Percentiles rank a stretch among this genome's conserved stretches.
Conservation (phyloP, 2,888 invertebrate genomes). For the Sphaerophoria rueppellii region DNA sequence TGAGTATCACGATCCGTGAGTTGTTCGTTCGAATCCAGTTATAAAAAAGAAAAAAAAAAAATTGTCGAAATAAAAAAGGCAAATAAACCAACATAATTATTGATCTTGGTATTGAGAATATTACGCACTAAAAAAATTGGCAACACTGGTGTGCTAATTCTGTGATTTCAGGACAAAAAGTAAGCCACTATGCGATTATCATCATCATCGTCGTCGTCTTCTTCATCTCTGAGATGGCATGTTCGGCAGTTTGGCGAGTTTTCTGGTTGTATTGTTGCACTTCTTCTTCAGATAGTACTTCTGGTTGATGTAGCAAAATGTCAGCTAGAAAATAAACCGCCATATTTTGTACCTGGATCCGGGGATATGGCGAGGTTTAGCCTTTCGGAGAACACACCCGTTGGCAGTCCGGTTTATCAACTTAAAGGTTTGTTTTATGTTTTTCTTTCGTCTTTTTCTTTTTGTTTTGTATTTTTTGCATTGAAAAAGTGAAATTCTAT, state of each 20-base stretch:
- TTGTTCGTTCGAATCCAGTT: constrained; percentile 42
- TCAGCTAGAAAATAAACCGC: constrained; percentile 87
- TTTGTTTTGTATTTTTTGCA: background rate
- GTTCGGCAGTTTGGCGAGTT: constrained; percentile 66
- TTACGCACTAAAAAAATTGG: constrained; percentile 31
- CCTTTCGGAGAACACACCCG: constrained; percentile 88
- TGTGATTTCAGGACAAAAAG: constrained; percentile 43
- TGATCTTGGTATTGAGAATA: constrained; percentile 6
- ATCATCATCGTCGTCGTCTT: background rate
- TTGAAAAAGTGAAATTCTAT: constrained; percentile 50
- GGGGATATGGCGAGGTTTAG: constrained; percentile 91
- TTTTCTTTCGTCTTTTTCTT: background rate
- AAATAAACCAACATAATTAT: background rate
- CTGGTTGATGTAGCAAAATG: constrained; percentile 77
- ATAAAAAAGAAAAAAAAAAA: constrained; percentile 51
- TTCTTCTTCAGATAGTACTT: constrained; percentile 78
- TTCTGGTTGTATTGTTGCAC: constrained; percentile 74
- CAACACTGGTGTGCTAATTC: constrained; percentile 69
- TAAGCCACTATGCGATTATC: constrained; percentile 69
- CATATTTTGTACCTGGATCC: constrained; percentile 88
- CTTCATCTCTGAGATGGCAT: constrained; percentile 43
- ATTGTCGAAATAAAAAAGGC: constrained; percentile 18
- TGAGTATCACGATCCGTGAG: constrained; percentile 39
- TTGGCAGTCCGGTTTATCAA: constrained; percentile 90
- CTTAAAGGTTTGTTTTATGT: constrained; percentile 85